Base-by-base conservation (phyloP, 2,113 vertebrate species). In the Rhinolophus ferrumequinum region DNA sequence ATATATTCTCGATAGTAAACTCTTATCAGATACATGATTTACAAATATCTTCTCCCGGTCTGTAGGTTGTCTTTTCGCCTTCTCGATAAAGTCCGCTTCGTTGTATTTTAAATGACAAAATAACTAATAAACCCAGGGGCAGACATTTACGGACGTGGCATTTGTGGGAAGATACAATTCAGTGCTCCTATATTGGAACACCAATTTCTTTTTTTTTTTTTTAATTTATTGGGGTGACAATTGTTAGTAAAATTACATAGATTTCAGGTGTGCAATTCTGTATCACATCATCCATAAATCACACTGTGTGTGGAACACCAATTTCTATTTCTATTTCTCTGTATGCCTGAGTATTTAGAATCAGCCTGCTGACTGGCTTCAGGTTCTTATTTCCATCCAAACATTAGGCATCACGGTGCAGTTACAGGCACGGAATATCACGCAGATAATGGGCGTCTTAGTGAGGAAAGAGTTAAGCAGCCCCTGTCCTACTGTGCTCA, bases 321-420 rank as follows among this genome's bases (percentile, higher is more conserved):
- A 6, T 44, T 44, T n/a, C n/a, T n/a, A n/a, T n/a, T n/a, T 44
- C 41, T 44, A 44, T 44, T 47, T 86, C 89, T 79, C 67, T 19
- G 33, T 11, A 15, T 8, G 18, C 56, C 22, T 41, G 6, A 18
- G 24, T 9, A 0, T 18, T 41, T 14, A 41, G 30, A 44, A 1
- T 52, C 22, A 21, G n/a, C 58, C 80, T 44, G 18, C 30, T 66
- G n/a, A 18, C 2, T 7, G 58, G 26, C 41, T 47, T 7, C 5
- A 3, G 24, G 26, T 70, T 66, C 94, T 91, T 52, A 1, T 52
- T 52, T 60, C 73, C 58, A n/a, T 44, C 44, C 54, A 58, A 16
- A 35, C 21, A 12, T 44, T 10, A n/a, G 21, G 9, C 44, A 11
- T 67, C n/a, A 0, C 1, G 30, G 3, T 12, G 10, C 15, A 1